Evolutionary conservation across 2,797 vertebrate species (phyloP).

Genomic region (Galagoides demidoff): DNA sequence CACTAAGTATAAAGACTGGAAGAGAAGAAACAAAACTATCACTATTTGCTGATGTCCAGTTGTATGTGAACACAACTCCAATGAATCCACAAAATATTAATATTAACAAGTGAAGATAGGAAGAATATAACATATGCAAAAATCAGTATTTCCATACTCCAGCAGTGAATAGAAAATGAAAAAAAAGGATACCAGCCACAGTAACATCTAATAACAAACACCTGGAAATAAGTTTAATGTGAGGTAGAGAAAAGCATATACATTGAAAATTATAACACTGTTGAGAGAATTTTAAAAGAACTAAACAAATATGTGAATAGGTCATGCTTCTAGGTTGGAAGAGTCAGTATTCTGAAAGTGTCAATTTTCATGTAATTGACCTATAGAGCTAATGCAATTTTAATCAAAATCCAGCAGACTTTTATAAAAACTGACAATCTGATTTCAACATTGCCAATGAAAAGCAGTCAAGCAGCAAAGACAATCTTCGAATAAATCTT

Average conservation of each 20-base stretch:
- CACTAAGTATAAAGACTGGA: not conserved
- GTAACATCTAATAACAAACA: slow-evolving; percentile 1
- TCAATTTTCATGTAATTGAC: not conserved
- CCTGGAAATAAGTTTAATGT: not conserved
- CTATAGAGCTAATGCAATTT: not conserved
- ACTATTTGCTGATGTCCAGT: not conserved
- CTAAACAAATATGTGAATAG: not conserved
- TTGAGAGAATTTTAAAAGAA: not conserved
- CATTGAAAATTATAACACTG: not conserved
- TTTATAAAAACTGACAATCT: slow-evolving; percentile 8
- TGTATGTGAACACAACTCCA: not conserved
- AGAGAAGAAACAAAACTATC: not conserved
- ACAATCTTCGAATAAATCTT: not conserved
- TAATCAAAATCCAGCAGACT: slow-evolving; percentile 15
- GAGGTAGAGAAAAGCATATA: not conserved
- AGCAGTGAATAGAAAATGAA: not conserved
- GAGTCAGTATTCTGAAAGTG: not conserved
- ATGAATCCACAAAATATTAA: not conserved
- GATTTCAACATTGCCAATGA: not conserved
- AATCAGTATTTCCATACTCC: not conserved
- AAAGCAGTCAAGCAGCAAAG: not conserved
- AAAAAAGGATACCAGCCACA: not conserved
- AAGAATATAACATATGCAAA: not conserved
- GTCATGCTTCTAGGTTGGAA: not conserved
- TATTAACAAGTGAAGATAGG: not conserved